Conservation (phyloP, 2,797 vertebrate species). For the Liasis olivaceus region DNA sequence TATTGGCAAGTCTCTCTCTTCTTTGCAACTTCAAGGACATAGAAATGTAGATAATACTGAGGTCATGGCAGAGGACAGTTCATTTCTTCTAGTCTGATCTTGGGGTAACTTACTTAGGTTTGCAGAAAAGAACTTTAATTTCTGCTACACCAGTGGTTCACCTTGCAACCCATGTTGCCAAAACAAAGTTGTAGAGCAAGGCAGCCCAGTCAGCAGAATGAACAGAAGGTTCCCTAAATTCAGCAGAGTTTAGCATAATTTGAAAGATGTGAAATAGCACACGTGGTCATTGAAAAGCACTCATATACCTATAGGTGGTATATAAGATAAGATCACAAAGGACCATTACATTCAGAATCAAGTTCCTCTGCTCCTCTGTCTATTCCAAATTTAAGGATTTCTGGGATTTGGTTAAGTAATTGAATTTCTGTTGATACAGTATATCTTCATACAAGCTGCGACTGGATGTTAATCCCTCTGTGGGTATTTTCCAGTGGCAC, state of each 20-base stretch:
- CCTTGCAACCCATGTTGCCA: background rate
- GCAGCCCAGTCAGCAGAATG: background rate
- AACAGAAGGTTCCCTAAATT: background rate
- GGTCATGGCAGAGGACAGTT: background rate
- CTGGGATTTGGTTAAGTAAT: background rate
- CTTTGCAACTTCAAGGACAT: background rate
- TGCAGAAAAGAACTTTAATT: background rate
- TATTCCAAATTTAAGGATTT: background rate
- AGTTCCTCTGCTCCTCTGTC: background rate
- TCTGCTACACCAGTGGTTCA: background rate
- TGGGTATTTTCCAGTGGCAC: background rate
- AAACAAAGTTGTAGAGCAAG: background rate
- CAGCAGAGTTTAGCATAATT: background rate
- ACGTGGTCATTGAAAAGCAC: background rate
- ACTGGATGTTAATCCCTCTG: background rate
- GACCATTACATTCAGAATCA: background rate
- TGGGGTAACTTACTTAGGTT: background rate
- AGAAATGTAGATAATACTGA: background rate
- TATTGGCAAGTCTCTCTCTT: constrained; percentile 18
- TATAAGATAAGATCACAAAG: background rate
- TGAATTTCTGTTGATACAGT: background rate
- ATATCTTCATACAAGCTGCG: background rate
- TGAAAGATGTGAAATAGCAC: background rate
- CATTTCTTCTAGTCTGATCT: background rate
- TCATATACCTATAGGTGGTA: background rate